Conservation (phyloP, 2,113 vertebrate species). For the Tyto alba region DNA sequence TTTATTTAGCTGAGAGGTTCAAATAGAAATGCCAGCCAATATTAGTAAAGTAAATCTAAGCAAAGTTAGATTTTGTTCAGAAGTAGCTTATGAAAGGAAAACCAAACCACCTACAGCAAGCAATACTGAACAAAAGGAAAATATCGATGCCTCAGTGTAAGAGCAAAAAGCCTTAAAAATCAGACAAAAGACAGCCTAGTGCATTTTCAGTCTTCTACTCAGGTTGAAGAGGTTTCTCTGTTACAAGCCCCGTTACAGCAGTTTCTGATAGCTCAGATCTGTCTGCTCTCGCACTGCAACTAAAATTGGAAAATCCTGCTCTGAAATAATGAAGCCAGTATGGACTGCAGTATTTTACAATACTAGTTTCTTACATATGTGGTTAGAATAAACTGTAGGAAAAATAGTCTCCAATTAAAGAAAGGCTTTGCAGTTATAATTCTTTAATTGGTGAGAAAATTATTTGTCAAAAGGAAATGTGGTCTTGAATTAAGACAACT, state of each 20-base stretch:
- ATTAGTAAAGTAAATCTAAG: slow-evolving; percentile 38
- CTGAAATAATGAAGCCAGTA: background rate
- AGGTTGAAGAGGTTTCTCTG: background rate
- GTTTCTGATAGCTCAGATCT: background rate
- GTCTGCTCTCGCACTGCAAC: background rate
- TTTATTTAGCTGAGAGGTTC: slow-evolving; percentile 22
- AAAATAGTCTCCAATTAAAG: background rate
- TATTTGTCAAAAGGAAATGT: background rate
- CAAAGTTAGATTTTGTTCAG: slow-evolving; percentile 24
- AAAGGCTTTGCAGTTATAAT: background rate
- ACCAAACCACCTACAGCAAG: background rate
- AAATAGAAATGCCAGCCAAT: slow-evolving; percentile 20
- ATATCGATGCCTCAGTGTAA: background rate
- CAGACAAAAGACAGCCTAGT: background rate
- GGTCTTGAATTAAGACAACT: background rate
- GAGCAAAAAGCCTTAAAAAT: background rate
- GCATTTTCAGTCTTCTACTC: background rate
- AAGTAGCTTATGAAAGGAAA: slow-evolving; percentile 2
- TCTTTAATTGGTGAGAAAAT: background rate
- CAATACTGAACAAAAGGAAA: background rate
- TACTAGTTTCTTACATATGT: background rate
- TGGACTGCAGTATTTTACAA: background rate
- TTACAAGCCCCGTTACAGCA: background rate
- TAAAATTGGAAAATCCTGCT: background rate
- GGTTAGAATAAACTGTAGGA: background rate